Evolutionary conservation across 2,888 invertebrate species (phyloP).

Genomic region (Drosophila yooni): DNA sequence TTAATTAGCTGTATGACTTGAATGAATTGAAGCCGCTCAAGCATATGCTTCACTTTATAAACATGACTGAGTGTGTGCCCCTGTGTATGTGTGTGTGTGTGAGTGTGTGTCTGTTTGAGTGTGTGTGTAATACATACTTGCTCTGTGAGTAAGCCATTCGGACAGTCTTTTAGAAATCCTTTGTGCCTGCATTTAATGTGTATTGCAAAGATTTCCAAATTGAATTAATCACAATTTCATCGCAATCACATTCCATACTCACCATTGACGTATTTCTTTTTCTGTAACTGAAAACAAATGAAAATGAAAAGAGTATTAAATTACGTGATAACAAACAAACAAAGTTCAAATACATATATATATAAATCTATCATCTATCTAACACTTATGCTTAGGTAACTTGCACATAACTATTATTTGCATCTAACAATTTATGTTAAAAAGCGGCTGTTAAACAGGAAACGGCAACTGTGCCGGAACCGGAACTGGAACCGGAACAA

Average conservation of each 20-base stretch:
- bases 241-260: conserved; percentile 56
- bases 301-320: conserved; percentile 23
- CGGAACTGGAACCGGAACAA: neutral
- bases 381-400: neutral
- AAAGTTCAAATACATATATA: conserved; percentile 6
- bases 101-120: neutral
- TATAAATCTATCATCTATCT: neutral
- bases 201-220: conserved; percentile 21
- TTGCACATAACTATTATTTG: no score
- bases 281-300: conserved; percentile 79
- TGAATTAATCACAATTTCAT: conserved; percentile 1
- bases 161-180: conserved; percentile 98
- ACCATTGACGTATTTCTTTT: conserved; percentile 84
- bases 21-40: conserved; percentile 65
- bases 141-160: conserved; percentile 97
- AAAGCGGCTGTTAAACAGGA: neutral
- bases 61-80: conserved; percentile 2
- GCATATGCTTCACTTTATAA: conserved; percentile 1
- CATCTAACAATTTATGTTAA: neutral
- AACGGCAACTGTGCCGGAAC: neutral
- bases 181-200: conserved; percentile 91
- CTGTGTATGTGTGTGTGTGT: conserved; percentile 1
- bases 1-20: conserved; percentile 74
- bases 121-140: conserved; percentile 88
- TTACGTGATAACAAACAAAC: neutral